Percentiles rank a stretch among this genome's conserved stretches.
Evolutionary conservation across 2,888 invertebrate genomes (phyloP).

Genomic region (Drosophila mercatorum): DNA sequence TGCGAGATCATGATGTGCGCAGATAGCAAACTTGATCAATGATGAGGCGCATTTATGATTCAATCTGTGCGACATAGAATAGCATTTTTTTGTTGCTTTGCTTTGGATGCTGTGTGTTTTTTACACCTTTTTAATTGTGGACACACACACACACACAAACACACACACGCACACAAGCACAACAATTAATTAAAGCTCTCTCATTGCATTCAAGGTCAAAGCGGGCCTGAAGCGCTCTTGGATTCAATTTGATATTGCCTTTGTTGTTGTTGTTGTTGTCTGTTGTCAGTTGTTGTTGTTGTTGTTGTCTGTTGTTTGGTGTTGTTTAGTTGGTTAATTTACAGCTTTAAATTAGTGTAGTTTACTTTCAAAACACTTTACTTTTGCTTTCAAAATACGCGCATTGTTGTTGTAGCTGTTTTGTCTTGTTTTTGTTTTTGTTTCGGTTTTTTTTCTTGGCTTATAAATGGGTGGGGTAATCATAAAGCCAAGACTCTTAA

Average conservation of each 20-base stretch:
- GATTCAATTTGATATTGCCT: conserved; percentile 19
- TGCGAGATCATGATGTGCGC: conserved; percentile 6
- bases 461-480: conserved; percentile 70
- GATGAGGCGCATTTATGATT: conserved; percentile 55
- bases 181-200: conserved; percentile 76
- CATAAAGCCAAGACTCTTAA: conserved; percentile 60
- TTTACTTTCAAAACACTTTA: conserved; percentile 79
- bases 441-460: conserved; percentile 6
- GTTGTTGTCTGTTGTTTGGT: conserved; percentile 24
- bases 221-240: conserved; percentile 57
- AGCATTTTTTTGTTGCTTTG: conserved; percentile 13
- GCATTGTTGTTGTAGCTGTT: conserved; percentile 36
- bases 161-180: conserved; percentile 17
- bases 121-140: conserved; percentile 73
- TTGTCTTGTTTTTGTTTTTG: neutral
- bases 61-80: conserved; percentile 54
- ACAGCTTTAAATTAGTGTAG: conserved; percentile 80
- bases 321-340: conserved; percentile 76
- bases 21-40: conserved; percentile 35
- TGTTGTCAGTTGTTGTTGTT: conserved; percentile 18
- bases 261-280: conserved; percentile 22
- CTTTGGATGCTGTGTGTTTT: conserved; percentile 28
- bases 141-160: conserved; percentile 19
- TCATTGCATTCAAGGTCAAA: conserved; percentile 77
- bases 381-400: conserved; percentile 77